Evolutionary conservation across 2,113 vertebrate genomes (phyloP).

Genomic region (Notiomystis cincta): DNA sequence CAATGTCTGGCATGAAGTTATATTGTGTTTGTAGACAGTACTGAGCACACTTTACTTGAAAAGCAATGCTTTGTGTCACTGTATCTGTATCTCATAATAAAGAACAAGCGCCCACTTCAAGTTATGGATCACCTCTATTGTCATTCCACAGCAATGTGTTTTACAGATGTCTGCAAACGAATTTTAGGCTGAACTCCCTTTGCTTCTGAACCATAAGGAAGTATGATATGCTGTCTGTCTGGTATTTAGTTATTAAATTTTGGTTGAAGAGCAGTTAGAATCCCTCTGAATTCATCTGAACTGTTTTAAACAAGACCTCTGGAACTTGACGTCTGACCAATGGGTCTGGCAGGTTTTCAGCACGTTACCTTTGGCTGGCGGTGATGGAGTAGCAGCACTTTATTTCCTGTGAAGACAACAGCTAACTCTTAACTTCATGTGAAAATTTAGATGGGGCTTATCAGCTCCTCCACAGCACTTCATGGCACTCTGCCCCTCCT

Average conservation of each 20-base stretch:
- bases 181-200: constrained; percentile 3
- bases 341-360: not conserved
- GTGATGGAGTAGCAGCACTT: not conserved
- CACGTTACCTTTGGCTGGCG: not conserved
- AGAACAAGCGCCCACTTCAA: constrained; percentile 11
- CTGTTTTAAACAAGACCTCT: not conserved
- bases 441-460: not conserved
- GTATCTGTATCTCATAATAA: constrained; percentile 27
- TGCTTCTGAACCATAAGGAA: constrained; percentile 36
- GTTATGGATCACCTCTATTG: constrained; percentile 47
- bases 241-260: constrained; percentile 55
- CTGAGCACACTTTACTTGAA: not conserved
- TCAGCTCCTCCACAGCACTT: not conserved
- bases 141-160: constrained; percentile 65
- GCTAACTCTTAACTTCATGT: not conserved
- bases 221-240: constrained; percentile 22
- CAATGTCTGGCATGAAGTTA: not conserved
- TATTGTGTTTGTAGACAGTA: not conserved
- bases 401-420: not conserved
- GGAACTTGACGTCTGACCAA: not conserved
- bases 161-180: constrained; percentile 66
- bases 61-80: constrained; percentile 4
- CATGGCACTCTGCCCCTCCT: not conserved
- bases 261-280: constrained; percentile 7
- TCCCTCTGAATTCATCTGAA: not conserved